A percentile compares a stretch with the other conserved stretches of the same genome.
These are phyloP conservation scores for Acanthosepion pharaonis DNA, from an alignment of 2,888 invertebrate genomes.

Conservation along the genomic window DNA sequence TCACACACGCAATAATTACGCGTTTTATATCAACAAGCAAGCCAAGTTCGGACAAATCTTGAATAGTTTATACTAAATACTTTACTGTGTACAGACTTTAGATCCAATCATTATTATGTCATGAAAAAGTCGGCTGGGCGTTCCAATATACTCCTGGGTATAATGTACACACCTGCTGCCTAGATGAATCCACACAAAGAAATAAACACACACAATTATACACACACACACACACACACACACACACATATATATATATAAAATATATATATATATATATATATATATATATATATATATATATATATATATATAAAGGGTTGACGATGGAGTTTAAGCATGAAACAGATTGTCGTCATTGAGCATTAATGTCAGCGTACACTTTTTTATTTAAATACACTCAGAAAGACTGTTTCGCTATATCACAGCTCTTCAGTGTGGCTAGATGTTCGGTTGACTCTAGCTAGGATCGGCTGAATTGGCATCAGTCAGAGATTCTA, in stretches of 20 bases:
- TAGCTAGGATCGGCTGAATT: no score
- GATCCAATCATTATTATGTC: background rate
- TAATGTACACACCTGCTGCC: background rate
- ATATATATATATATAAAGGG: no score
- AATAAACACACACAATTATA: background rate
- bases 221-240: no score
- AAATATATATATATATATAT: background rate
- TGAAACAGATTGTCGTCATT: no score
- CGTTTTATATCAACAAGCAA: background rate
- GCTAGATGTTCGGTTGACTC: no score
- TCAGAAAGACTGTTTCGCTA: no score
- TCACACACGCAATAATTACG: background rate
- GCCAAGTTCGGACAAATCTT: no score
- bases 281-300: background rate
- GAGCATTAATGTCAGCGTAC: no score
- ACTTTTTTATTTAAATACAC: no score
- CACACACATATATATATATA: background rate
- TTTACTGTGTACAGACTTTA: background rate
- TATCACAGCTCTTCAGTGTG: no score
- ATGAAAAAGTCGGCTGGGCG: fast-evolving
- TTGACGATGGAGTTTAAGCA: no score
- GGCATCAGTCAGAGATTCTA: no score
- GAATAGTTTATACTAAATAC: background rate
- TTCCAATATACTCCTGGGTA: background rate
- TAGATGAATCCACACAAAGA: background rate